Percentiles rank a stretch among this genome's conserved stretches.
Conservation (phyloP, 2,888 invertebrate genomes). For the Eremobia ochroleuca region DNA sequence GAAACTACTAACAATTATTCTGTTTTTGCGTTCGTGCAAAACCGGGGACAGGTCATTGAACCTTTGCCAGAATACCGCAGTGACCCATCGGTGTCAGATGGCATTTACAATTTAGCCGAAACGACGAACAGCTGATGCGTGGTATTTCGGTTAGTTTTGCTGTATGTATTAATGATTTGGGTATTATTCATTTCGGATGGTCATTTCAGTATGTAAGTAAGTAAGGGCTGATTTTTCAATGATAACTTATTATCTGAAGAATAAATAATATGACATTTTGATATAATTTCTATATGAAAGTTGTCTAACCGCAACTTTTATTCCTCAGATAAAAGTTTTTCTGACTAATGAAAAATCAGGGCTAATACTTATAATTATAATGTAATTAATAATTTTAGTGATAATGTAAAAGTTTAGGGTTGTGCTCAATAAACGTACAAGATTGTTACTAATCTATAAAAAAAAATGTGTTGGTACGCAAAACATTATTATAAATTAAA, state of each 20-base stretch:
- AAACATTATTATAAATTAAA: neutral
- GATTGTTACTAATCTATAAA: too few relatives aligned
- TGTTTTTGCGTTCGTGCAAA: constrained; percentile 4
- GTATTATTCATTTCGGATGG: neutral
- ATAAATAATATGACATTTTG: neutral
- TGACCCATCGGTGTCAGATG: constrained; percentile 49
- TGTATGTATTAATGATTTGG: neutral
- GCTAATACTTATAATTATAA: too few relatives aligned
- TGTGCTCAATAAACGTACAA: neutral
- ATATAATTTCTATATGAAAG: neutral
- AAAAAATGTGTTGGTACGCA: neutral
- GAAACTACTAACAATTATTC: neutral
- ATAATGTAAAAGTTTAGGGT: too few relatives aligned
- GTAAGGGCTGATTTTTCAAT: neutral
- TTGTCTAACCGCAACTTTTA: neutral
- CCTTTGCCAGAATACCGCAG: constrained; percentile 43
- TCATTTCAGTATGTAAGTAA: neutral
- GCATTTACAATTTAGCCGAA: constrained; percentile 45
- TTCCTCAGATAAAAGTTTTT: too few relatives aligned
- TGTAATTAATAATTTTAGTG: neutral
- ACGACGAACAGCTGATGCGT: constrained; percentile 46
- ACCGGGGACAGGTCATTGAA: constrained; percentile 21
- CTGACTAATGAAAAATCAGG: too few relatives aligned
- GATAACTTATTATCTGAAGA: neutral
- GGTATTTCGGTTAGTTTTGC: constrained; percentile 23